Base-by-base conservation (phyloP, 2,113 vertebrate genomes). In the Aegithalos caudatus region DNA sequence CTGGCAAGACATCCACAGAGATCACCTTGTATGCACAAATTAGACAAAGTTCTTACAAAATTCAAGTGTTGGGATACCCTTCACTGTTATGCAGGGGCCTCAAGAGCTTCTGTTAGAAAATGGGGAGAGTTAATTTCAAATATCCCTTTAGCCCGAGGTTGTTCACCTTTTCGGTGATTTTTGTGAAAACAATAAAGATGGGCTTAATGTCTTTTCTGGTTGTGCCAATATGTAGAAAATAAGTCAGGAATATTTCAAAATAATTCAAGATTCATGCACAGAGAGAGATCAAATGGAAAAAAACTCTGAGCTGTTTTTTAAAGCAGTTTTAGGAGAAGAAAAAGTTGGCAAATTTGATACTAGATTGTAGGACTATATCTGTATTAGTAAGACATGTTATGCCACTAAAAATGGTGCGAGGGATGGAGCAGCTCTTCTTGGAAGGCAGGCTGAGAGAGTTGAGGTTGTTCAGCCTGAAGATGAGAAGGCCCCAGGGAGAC, bases 81-180 rank as follows among this genome's bases (percentile, higher is more conserved):
- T 47, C 79, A 24, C 10, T 13, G 69, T 71, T n/a, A 38, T 17
- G 10, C 17, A 54, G 23, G 3, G 5, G 2, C 21, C 8, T 47
- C 27, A 50, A 47, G 40, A 81, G 7, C 33, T 79, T 81, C 23
- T 56, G 7, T 22, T 24, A 23, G 48, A 56, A 87, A 87, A 78
- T 13, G 6, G 9, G 9, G 11, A 20, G 4, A 72, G 5, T 67
- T 93, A 21, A 44, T 29, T 64, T 79, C 48, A 88, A 66, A 67
- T 64, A 16, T 15, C 7, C 1, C 12, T 56, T 58, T 79, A 56
- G 11, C 24, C 33, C 29, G 16, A 54, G 4, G 10, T 38, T 0
- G 0, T 80, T 82, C 4, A n/a, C 2, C 7, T 57, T 28, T 50
- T 37, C 1, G 1, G 11, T 74, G 42, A 27, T 47, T 74, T 40